Conservation (phyloP, 2,113 vertebrate genomes). For the Megalops atlanticus region DNA sequence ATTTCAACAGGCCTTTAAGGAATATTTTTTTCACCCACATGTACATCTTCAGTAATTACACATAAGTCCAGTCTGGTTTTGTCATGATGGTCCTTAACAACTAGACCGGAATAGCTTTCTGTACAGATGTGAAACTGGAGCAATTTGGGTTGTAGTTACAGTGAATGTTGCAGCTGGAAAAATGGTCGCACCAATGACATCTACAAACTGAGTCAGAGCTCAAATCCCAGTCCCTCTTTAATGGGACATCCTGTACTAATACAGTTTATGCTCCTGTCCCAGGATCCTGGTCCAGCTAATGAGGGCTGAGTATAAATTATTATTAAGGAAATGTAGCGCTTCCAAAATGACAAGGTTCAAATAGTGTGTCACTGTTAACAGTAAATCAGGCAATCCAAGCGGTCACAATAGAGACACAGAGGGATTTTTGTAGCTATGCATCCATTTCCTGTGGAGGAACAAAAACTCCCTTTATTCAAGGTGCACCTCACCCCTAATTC, state of each 20-base stretch:
- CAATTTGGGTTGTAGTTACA: not conserved
- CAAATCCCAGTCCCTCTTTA: conserved; percentile 22
- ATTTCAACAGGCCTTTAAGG: not conserved
- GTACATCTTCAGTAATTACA: not conserved
- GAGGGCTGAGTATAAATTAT: conserved; percentile 51
- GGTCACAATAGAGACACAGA: not conserved
- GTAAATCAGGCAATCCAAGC: conserved; percentile 54
- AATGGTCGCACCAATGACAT: conserved; percentile 35
- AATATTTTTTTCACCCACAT: not conserved
- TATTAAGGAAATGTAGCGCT: conserved; percentile 47
- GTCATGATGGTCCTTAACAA: not conserved
- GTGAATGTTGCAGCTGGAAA: conserved; percentile 31
- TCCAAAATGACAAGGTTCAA: conserved; percentile 54
- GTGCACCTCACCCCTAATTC: conserved; percentile 32
- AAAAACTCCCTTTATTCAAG: conserved; percentile 36
- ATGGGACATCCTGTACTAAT: conserved; percentile 37
- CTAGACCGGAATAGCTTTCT: not conserved
- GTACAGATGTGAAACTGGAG: conserved; percentile 12
- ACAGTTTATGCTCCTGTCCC: conserved; percentile 32
- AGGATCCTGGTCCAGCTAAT: conserved; percentile 43
- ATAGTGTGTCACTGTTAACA: conserved; percentile 47
- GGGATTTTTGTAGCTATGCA: conserved; percentile 6
- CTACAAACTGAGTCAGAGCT: conserved; percentile 37
- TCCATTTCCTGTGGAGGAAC: conserved; percentile 24
- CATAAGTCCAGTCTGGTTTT: not conserved